These are phyloP conservation scores for Mirounga angustirostris DNA, from an alignment of 2,113 vertebrate genomes.

Conservation along the genomic window DNA sequence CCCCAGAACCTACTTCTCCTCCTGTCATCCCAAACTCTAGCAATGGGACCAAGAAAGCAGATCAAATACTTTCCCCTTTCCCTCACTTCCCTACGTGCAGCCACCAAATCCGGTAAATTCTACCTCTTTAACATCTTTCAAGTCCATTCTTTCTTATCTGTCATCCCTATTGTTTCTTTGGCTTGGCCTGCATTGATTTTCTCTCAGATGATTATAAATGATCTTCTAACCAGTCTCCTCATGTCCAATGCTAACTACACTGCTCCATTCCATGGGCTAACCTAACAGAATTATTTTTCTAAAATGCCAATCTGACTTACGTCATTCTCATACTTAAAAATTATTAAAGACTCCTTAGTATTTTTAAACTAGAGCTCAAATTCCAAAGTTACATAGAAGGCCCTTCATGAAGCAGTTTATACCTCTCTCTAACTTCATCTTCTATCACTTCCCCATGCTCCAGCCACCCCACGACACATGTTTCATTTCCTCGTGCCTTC, in stretches of 20 bases:
- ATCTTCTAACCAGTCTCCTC: not conserved
- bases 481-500: not conserved
- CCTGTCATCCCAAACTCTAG: not conserved
- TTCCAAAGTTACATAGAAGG: not conserved
- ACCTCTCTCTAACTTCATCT: not conserved
- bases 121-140: not conserved
- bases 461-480: not conserved
- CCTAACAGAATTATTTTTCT: not conserved
- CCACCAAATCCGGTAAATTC: not conserved
- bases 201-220: not conserved
- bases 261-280: not conserved
- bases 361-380: conserved; percentile 10
- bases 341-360: not conserved
- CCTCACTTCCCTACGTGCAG: no score
- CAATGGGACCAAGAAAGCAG: not conserved
- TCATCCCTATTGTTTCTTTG: not conserved
- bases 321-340: not conserved
- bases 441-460: not conserved
- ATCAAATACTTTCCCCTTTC: not conserved
- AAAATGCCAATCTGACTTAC: not conserved
- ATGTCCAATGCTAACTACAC: not conserved
- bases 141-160: not conserved
- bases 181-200: not conserved
- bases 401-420: not conserved
- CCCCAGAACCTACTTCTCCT: not conserved